phyloP scores from a whole-genome alignment of 2,888 invertebrate genomes.

The Chelonus formosanus region DNA sequence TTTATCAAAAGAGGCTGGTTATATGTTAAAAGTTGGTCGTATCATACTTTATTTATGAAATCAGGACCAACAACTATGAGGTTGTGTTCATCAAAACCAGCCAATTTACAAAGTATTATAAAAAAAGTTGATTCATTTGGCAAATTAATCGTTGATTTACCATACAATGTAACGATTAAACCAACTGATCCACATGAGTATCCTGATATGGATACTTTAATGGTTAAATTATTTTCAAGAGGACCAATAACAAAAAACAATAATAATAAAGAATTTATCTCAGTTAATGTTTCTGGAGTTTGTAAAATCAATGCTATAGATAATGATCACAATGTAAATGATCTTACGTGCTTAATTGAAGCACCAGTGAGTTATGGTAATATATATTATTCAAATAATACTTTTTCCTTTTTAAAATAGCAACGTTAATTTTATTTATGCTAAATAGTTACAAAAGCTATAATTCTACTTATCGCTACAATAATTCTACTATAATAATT shows the following conservation, averaged over 20 bases:
- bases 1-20: no score
- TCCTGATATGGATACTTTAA: constrained; percentile 43
- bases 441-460: no score
- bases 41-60: no score
- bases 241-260: not conserved
- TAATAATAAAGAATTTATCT: constrained; percentile 28
- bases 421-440: no score
- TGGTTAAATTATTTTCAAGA: constrained; percentile 37
- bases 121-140: constrained; percentile 43
- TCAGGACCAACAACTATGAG: not conserved
- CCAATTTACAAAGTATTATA: constrained; percentile 29
- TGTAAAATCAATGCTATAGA: constrained; percentile 36
- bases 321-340: constrained; percentile 1
- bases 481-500: no score
- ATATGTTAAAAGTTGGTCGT: no score
- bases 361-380: constrained; percentile 44
- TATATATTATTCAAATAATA: not conserved
- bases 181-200: constrained; percentile 45
- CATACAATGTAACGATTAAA: constrained; percentile 42
- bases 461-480: no score
- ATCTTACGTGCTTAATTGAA: constrained; percentile 38
- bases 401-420: no score
- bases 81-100: constrained; percentile 23
- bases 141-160: constrained; percentile 42
- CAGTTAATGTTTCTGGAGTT: constrained; percentile 32